Evolutionary conservation across 92 coral and sea anemone genomes (phyloP), one percentile per base, ranked within the genome.

Genomic region (Muricea muricata): DNA sequence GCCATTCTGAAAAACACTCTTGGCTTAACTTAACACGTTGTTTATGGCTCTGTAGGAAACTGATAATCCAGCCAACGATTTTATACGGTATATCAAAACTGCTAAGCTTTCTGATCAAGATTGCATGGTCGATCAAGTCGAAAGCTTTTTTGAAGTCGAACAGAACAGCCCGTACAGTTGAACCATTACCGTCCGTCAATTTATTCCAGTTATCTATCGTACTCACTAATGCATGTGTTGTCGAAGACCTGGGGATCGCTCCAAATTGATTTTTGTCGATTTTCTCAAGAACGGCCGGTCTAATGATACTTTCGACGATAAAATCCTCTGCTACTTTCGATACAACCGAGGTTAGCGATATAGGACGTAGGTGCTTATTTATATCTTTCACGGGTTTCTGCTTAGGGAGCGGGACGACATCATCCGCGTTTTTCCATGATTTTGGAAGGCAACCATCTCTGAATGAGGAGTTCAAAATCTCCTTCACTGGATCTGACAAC

Each of bases 331-430:
- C 91, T 11, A 83, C 87, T 21, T 72, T 82, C 4, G 87, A 82
- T 26, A 83, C 20, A 7, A 87, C 46, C 4, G 91, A 87, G 50
- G 88, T 83, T 24, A 87, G 65, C 4, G 91, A 87, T 41, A 87
- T 87, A 30, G 91, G 88, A 42, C 88, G 68, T 30, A 87, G 56
- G 58, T 87, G 88, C 34, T 83, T 87, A 48, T 87, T 87, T 15
- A 87, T 70, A 55, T 87, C 87, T 32, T 81, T 54, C 3, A 87
- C 35, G 25, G 91, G 88, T 60, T 37, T 87, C 46, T 87, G 88
- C 75, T 83, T 87, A 14, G 91, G 85, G 5, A 88, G 26, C 14
- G 91, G 88, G 10, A 75, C 73, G 12, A 76, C 33, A 76, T 88
- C 88, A 76, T 88, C 88, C 20, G 91, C 88, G 14, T 48, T 20